Base-by-base conservation (phyloP, 2,888 invertebrate species). In the Hydropsyche betteni region DNA sequence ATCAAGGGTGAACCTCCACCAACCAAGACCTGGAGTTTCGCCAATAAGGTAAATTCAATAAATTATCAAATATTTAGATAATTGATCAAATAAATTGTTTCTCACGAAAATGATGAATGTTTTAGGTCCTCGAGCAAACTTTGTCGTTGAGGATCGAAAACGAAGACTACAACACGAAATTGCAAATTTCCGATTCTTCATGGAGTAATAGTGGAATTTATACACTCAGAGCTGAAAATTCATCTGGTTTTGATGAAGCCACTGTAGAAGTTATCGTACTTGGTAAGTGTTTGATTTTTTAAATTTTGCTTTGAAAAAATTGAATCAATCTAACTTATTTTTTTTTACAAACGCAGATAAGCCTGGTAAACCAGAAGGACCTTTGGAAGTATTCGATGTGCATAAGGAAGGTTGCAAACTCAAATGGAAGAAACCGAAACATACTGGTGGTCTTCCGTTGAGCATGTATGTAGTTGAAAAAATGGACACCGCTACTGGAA, bases 1-100 rank as follows among this genome's bases (percentile, higher is more conserved):
- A 94, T 97, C 80, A 93, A 94, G 83, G 99, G 99, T 83, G 99
- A 99, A 87, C 99, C 99, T 70, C 94, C 96, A 82, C 99, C 99
- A 85, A 92, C 91, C 80, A 91, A 94, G 81, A 93, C 91, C 5
- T 97, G 96, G 96, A 90, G 88, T 78, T 91, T 93, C 81, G 90
- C 88, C 68, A 89, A 88, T 80, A 90, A 90, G 86, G 87, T 87
- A 64, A 44, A 1, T 44, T 8, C 1, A 8, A 10, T 8, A 44
- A 44, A 44, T 24, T 6, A 8, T 8, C 0, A 44, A 44, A 6
- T 44, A 82, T 82, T 3, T 86, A 90, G 85, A 89, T 90, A 78
- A 84, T 96, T 75, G 92, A 93, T 82, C 90, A 89, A 36, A 89
- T 52, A 2, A 52, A 14, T 52, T 52, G 53, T 52, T n/a, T 12